Evolutionary conservation across 2,888 invertebrate species (phyloP), one percentile per base, ranked within the genome.

Genomic region (Venusia cambrica): DNA sequence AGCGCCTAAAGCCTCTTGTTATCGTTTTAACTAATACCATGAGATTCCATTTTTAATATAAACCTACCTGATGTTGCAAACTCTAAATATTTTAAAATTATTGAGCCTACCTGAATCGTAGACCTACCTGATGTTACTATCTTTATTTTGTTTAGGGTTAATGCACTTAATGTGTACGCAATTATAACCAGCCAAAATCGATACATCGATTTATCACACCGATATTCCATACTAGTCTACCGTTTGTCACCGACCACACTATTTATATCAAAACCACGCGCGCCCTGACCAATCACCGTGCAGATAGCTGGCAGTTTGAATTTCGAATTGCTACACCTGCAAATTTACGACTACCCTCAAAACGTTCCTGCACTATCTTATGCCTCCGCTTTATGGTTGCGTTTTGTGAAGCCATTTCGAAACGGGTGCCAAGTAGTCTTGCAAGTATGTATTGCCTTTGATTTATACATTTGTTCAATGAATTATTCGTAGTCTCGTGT

Each of bases 381-480:
- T 11, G 5, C 0, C 1, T 0, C 13, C 0, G 8, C 0, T 0
- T 11, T 58, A 67, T 37, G 37, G 65, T 53, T 38, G n/a, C 2
- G 33, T 9, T 36, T 34, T 62, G 7, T 11, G 2, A 38, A 45
- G 39, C 7, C 15, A 43, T 41, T 36, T 39, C 17, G 13, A 1
- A 10, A 2, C 13, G 17, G 17, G 41, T 36, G 14, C n/a, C 4
- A 5, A 19, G n/a, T 41, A 38, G 35, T 37, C 16, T 15, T 27
- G 22, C 45, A 66, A 64, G 65, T 61, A 57, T 59, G 67, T 72
- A 73, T 73, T 71, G 73, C 63, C 56, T 75, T 74, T 85, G 83
- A 85, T 84, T 84, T 83, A 85, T 81, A 77, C 67, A 72, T 77
- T 71, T 61, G 74, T 84, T 80, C 81, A 72, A 84, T 85, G 80